These are phyloP conservation scores for Drosophila nr. perissopoda DNA, from an alignment of 2,888 invertebrate genomes.

Conservation along the genomic window DNA sequence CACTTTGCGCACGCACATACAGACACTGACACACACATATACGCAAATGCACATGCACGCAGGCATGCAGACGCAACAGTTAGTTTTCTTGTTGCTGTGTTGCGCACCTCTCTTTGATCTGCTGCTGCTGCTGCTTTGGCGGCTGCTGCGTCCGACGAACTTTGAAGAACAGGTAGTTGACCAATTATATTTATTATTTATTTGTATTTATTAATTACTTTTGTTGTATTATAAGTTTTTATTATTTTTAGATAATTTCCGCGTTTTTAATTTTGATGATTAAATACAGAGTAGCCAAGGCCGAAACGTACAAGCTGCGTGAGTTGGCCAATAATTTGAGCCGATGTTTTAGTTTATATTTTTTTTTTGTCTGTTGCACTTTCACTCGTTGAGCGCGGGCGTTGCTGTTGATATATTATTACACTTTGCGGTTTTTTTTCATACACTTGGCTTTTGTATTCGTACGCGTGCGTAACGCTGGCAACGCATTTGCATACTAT, in stretches of 20 bases:
- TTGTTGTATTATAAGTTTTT: not conserved
- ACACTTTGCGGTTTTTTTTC: slow-evolving; percentile 41
- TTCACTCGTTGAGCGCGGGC: slow-evolving; percentile 45
- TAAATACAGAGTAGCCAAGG: slow-evolving; percentile 24
- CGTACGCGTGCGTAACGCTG: slow-evolving; percentile 66
- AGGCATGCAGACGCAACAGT: slow-evolving; percentile 47
- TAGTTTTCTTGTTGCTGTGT: slow-evolving; percentile 38
- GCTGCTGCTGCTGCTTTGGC: slow-evolving; percentile 17
- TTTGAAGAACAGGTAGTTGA: slow-evolving; percentile 47
- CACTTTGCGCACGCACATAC: slow-evolving; percentile 35
- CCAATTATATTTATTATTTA: slow-evolving; percentile 10
- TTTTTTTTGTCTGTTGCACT: slow-evolving; percentile 45
- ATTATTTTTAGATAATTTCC: not conserved
- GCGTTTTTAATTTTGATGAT: not conserved
- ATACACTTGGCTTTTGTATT: slow-evolving; percentile 41
- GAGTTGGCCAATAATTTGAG: slow-evolving; percentile 10
- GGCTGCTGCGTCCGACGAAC: slow-evolving; percentile 31
- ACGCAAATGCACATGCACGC: not conserved
- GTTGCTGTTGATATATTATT: slow-evolving; percentile 11
- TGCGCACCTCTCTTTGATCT: slow-evolving; percentile 35
- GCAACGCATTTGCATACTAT: slow-evolving; percentile 57
- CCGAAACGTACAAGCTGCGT: slow-evolving; percentile 11
- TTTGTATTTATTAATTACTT: not conserved
- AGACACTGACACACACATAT: not conserved
- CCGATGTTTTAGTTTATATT: slow-evolving; percentile 4